These are phyloP conservation scores for Aphodius sticticus DNA, from an alignment of 2,888 invertebrate genomes.

Conservation along the genomic window DNA sequence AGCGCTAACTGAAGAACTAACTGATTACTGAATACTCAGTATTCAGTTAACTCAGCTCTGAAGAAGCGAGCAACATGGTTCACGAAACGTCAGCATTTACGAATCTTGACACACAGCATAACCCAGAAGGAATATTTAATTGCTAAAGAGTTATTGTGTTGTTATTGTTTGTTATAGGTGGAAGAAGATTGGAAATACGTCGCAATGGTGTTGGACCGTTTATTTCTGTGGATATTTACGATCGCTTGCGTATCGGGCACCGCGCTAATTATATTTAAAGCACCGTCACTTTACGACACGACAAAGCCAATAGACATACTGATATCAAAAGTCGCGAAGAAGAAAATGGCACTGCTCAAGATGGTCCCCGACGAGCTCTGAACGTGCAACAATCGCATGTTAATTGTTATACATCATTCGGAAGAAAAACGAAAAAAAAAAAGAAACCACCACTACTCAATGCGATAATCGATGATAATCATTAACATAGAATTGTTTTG, in stretches of 20 bases:
- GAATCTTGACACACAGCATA: too few relatives aligned
- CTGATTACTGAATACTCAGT: too few relatives aligned
- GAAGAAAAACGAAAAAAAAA: slow-evolving; percentile 20
- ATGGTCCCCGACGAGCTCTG: slow-evolving; percentile 75
- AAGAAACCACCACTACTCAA: slow-evolving; percentile 34
- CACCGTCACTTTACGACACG: slow-evolving; percentile 91
- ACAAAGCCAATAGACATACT: slow-evolving; percentile 89
- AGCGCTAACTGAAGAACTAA: too few relatives aligned
- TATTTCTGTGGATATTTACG: slow-evolving; percentile 96
- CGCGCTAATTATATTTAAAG: slow-evolving; percentile 86
- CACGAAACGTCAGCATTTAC: too few relatives aligned
- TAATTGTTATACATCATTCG: slow-evolving; percentile 39
- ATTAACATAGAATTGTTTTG: slow-evolving; percentile 57
- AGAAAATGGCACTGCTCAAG: slow-evolving; percentile 86
- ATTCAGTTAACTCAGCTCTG: too few relatives aligned
- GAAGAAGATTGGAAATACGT: slow-evolving; percentile 99
- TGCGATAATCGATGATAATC: slow-evolving; percentile 59
- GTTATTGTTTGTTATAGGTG: slow-evolving; percentile 67
- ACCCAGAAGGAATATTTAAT: too few relatives aligned
- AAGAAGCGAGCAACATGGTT: too few relatives aligned
- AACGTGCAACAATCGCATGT: slow-evolving; percentile 39
- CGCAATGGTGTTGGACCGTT: slow-evolving; percentile 93
- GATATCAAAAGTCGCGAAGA: slow-evolving; percentile 91
- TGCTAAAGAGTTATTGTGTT: not conserved
- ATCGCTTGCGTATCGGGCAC: slow-evolving; percentile 92